These are phyloP conservation scores for Heliconius nattereri DNA, from an alignment of 1,140 invertebrate species.

Conservation along the genomic window DNA sequence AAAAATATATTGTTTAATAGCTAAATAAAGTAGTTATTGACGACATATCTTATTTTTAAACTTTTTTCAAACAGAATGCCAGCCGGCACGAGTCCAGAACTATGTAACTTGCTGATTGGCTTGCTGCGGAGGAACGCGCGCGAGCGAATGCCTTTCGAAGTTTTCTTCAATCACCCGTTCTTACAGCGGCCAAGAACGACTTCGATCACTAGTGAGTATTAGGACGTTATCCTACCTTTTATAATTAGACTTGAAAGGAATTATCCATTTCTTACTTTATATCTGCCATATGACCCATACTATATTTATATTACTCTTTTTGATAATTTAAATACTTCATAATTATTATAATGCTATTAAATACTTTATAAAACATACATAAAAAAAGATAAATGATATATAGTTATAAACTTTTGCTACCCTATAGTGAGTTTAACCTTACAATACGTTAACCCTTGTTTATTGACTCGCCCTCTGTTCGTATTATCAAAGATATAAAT, in stretches of 20 bases:
- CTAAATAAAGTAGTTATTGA: background rate
- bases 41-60: conserved; percentile 40
- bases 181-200: conserved; percentile 85
- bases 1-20: background rate
- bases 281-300: conserved; percentile 16
- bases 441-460: conserved; percentile 25
- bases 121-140: conserved; percentile 95
- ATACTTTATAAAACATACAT: background rate
- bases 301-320: conserved; percentile 13
- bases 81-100: conserved; percentile 92
- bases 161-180: conserved; percentile 96
- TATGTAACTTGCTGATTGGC: conserved; percentile 92
- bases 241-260: conserved; percentile 1
- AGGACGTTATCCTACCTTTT: background rate
- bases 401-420: background rate
- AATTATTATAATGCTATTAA: background rate
- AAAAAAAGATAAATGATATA: background rate
- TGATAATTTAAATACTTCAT: background rate
- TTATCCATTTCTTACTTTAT: background rate
- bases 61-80: conserved; percentile 88
- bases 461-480: conserved; percentile 16
- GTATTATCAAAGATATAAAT: conserved; percentile 13
- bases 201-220: conserved; percentile 65
- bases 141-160: conserved; percentile 97
- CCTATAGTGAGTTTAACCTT: background rate